Evolutionary conservation across 2,888 invertebrate species (phyloP).

Genomic region (Spodoptera littoralis): DNA sequence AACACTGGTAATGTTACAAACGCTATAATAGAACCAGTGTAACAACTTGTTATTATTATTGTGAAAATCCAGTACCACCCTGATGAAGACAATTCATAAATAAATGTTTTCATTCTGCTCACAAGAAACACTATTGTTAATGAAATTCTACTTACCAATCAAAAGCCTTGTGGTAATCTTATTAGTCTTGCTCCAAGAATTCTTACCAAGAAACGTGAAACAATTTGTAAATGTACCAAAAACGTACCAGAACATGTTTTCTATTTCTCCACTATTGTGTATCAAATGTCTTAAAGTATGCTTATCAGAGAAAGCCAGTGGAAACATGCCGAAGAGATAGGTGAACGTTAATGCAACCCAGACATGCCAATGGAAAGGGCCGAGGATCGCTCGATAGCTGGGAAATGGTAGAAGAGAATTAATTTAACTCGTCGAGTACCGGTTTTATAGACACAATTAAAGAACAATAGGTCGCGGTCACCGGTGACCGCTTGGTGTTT

Average conservation of each 20-base stretch:
- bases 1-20: constrained; percentile 94
- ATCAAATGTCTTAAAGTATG: constrained; percentile 91
- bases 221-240: constrained; percentile 95
- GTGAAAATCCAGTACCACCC: constrained; percentile 96
- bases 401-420: constrained; percentile 39
- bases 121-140: not conserved
- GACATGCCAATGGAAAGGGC: constrained; percentile 94
- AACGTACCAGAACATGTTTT: constrained; percentile 96
- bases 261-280: constrained; percentile 91
- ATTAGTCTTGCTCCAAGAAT: constrained; percentile 92
- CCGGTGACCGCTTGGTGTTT: too few species aligned
- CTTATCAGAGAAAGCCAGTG: constrained; percentile 92
- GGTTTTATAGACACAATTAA: too few species aligned
- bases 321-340: constrained; percentile 93
- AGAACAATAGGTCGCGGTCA: too few species aligned
- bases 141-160: constrained; percentile 87
- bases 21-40: constrained; percentile 95
- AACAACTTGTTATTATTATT: constrained; percentile 94
- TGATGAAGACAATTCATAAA: constrained; percentile 62
- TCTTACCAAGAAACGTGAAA: constrained; percentile 91
- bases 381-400: constrained; percentile 94
- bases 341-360: constrained; percentile 92
- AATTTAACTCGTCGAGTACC: too few species aligned
- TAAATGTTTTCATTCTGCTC: not conserved
- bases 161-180: constrained; percentile 92